phyloP scores from a whole-genome alignment of 1,140 invertebrate species.

The Drosophila subpulchrella region DNA sequence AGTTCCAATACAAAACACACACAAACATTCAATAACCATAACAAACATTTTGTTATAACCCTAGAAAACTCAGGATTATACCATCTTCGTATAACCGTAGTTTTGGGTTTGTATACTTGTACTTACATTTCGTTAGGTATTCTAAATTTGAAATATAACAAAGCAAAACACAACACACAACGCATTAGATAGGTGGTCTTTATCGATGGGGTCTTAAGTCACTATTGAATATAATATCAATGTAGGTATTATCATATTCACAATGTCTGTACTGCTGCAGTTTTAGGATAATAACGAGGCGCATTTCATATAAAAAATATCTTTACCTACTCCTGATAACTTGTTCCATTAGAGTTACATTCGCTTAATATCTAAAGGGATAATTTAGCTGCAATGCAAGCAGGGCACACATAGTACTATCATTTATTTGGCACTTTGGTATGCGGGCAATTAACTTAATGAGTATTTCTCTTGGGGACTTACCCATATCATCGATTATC shows the following conservation, averaged over 20 bases:
- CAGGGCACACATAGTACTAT: constrained; percentile 18
- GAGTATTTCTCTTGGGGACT: constrained; percentile 84
- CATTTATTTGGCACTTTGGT: constrained; percentile 24
- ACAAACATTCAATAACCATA: constrained; percentile 15
- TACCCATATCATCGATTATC: constrained; percentile 96
- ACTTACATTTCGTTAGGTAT: constrained; percentile 72
- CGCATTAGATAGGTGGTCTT: constrained; percentile 57
- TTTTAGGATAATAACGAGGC: constrained; percentile 60
- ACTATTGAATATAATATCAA: constrained; percentile 7
- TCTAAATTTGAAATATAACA: constrained; percentile 69
- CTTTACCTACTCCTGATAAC: constrained; percentile 29
- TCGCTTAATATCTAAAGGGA: constrained; percentile 39
- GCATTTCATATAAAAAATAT: constrained; percentile 19
- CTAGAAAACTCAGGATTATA: not conserved
- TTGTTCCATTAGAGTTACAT: constrained; percentile 68
- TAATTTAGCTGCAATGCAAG: constrained; percentile 55
- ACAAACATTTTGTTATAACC: not conserved
- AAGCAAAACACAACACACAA: constrained; percentile 73
- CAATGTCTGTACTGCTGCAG: constrained; percentile 29
- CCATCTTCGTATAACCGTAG: constrained; percentile 3
- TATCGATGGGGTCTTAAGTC: constrained; percentile 20
- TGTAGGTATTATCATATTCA: constrained; percentile 20
- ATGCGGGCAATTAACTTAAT: constrained; percentile 1
- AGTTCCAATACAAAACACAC: not conserved
- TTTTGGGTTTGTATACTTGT: constrained; percentile 28